Evolutionary conservation across 92 coral and sea anemone genomes (phyloP), one percentile per base, ranked within the genome.

Genomic region (Metridium senile): DNA sequence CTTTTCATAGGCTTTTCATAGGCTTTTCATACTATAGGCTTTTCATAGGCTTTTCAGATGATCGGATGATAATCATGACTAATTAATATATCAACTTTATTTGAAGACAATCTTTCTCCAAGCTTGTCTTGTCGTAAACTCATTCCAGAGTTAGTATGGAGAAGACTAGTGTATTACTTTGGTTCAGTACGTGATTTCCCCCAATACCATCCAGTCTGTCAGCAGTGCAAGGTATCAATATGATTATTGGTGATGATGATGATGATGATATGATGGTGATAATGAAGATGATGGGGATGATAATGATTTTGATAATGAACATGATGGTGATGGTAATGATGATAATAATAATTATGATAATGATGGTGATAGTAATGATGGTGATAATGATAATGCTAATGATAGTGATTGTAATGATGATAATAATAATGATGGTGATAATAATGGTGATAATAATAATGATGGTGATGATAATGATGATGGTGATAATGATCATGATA

Each of bases 121-220:
- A 90, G 78, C 43, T 85, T 82, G 34, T 68, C 90, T 0, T 82
- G 90, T 64, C 89, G 93, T 46, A 84, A 87, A 64, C 93, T 89
- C 34, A 89, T 96, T 20, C 83, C 97, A 26, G 87, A 82, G 26
- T 81, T 43, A 1, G 82, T 93, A 51, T 96, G 99, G 99, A 81
- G 77, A 79, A 82, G 95, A 39, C 77, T 96, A 25, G 68, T 80
- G n/a, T 88, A 82, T 31, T 96, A 96, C 56, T 96, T 96, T 66
- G 85, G 87, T 3, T 64, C 75, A 3, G 89, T 95, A 0, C 82
- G 77, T 16, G 93, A 92, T 72, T 96, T 92, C 62, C 53, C 74
- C 18, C 82, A 67, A 46, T 45, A 71, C 23, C 85, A 88, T 33
- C 71, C 89, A 7, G 78, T 84, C 18, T 96, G 99, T 70, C 75